A percentile compares a stretch with the other conserved stretches of the same genome.
Conservation (phyloP, 2,888 invertebrate genomes). For the Drepanosiphum platanoidis region DNA sequence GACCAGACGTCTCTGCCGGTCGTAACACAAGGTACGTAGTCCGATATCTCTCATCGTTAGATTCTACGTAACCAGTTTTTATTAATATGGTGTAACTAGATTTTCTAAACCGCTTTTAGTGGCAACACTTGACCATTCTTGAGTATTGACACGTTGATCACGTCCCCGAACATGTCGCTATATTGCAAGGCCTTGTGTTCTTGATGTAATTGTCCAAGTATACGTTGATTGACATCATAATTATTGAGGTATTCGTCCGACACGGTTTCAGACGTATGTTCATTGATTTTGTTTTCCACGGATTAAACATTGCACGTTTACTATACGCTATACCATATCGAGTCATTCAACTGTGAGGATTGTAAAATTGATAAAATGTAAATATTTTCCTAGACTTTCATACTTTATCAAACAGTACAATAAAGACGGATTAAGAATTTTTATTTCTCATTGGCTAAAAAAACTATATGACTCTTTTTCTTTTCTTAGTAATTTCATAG, state of each 20-base stretch:
- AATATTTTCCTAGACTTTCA: too few relatives aligned
- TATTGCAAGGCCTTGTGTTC: background rate
- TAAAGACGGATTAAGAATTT: too few relatives aligned
- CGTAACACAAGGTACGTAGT: background rate
- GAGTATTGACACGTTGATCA: background rate
- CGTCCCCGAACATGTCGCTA: background rate
- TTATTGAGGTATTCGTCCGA: background rate
- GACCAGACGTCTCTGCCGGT: background rate
- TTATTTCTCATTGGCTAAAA: too few relatives aligned
- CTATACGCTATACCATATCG: too few relatives aligned
- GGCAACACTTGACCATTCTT: background rate
- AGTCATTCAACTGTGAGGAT: too few relatives aligned
- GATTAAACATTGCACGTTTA: background rate
- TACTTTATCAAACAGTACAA: too few relatives aligned
- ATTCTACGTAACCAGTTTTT: background rate
- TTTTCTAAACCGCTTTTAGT: background rate
- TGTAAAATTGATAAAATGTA: too few relatives aligned
- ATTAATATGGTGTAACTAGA: background rate
- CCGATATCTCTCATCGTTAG: background rate
- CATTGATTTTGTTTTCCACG: background rate
- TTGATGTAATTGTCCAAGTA: background rate
- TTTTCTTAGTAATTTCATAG: too few relatives aligned
- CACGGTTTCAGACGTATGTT: background rate
- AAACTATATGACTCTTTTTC: too few relatives aligned
- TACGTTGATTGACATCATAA: background rate